These are phyloP conservation scores for Morone saxatilis DNA, from an alignment of 2,113 vertebrate species.

Conservation along the genomic window DNA sequence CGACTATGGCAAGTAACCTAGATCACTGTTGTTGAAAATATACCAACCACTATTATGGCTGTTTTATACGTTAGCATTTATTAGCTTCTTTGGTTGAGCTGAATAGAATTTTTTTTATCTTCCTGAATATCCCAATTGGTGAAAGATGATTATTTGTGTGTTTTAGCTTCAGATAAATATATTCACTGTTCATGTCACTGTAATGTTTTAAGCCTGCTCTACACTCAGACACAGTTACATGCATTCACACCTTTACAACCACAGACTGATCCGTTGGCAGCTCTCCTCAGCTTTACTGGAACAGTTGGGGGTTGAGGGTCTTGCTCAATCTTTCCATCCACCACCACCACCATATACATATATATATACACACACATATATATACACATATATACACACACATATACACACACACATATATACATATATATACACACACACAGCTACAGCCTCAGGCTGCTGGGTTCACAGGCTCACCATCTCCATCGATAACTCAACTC, in stretches of 20 bases:
- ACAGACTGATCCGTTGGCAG: background rate
- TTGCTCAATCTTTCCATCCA: background rate
- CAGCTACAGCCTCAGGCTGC: slow-evolving; percentile 17
- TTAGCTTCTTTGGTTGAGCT: background rate
- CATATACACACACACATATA: too few relatives aligned
- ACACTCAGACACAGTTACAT: background rate
- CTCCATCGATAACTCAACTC: slow-evolving; percentile 45
- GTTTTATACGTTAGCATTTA: too few relatives aligned
- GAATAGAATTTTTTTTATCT: background rate
- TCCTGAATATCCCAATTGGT: too few relatives aligned
- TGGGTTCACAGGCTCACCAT: slow-evolving; percentile 23
- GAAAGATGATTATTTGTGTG: background rate
- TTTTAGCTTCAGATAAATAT: background rate
- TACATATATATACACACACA: background rate
- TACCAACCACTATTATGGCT: too few relatives aligned
- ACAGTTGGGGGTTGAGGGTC: background rate
- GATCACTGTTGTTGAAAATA: too few relatives aligned
- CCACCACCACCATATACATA: too few relatives aligned
- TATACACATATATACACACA: too few relatives aligned
- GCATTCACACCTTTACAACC: background rate
- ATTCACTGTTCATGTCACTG: background rate
- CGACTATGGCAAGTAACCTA: too few relatives aligned
- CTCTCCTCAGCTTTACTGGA: background rate
- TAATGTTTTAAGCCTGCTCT: background rate
- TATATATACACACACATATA: too few relatives aligned